phyloP scores from a whole-genome alignment of 1,140 invertebrate species.

The Dinothrombium tinctorium region DNA sequence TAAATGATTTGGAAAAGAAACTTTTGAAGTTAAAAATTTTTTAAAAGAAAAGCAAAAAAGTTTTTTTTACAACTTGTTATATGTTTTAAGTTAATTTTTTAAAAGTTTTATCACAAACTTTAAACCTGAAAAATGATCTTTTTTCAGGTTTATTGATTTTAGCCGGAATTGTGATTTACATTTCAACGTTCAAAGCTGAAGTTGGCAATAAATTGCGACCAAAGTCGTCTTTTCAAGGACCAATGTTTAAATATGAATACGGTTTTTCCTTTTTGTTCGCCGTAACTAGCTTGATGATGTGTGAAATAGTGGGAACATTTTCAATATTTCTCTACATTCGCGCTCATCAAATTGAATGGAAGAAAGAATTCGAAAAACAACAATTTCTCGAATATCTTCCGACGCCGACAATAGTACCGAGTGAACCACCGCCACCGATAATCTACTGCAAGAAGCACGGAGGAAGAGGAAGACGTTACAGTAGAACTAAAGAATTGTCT shows the following conservation, averaged over 20 bases:
- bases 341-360: constrained; percentile 33
- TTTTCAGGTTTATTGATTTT: constrained; percentile 56
- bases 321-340: constrained; percentile 65
- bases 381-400: neutral
- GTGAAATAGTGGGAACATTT: constrained; percentile 54
- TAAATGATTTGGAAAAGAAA: too few relatives aligned
- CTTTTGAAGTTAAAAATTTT: too few relatives aligned
- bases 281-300: constrained; percentile 52
- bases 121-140: too few relatives aligned
- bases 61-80: too few relatives aligned
- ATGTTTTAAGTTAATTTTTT: too few relatives aligned
- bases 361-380: constrained; percentile 14
- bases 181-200: constrained; percentile 71
- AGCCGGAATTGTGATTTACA: constrained; percentile 68
- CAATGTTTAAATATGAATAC: constrained; percentile 57
- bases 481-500: constrained; percentile 2
- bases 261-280: constrained; percentile 63
- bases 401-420: neutral
- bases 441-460: constrained; percentile 9
- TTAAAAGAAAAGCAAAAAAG: too few relatives aligned
- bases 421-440: neutral
- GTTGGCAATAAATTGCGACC: constrained; percentile 57
- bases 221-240: constrained; percentile 34
- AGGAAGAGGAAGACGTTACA: constrained; percentile 6
- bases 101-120: too few relatives aligned